These are phyloP conservation scores for Siderastrea siderea DNA, from an alignment of 92 coral and sea anemone genomes.

Conservation along the genomic window DNA sequence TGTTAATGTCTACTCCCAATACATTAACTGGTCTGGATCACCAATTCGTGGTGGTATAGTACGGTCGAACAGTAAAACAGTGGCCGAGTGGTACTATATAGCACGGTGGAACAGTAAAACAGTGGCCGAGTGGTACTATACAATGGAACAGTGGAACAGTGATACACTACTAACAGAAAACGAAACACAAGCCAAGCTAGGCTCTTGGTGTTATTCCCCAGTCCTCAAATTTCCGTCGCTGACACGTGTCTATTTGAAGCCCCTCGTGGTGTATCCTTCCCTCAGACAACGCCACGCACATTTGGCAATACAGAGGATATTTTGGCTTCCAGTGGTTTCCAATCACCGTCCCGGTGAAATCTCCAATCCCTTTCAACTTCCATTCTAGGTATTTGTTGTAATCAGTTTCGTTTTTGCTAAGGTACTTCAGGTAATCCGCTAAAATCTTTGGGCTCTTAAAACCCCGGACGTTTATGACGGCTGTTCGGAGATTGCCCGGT, in stretches of 20 bases:
- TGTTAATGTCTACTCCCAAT: no score
- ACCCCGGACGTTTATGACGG: conserved; percentile 61
- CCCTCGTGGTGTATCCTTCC: conserved; percentile 32
- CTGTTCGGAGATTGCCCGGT: conserved; percentile 15
- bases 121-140: no score
- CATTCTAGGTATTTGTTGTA: conserved; percentile 62
- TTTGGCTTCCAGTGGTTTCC: conserved; percentile 37
- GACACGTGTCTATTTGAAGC: neutral
- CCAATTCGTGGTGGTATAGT: no score
- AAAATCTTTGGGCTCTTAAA: conserved; percentile 53
- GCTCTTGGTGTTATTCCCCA: no score
- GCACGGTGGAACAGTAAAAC: no score
- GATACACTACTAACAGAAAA: no score
- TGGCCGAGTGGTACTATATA: no score
- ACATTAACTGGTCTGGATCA: no score
- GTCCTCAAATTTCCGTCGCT: no score
- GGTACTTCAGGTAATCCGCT: conserved; percentile 53
- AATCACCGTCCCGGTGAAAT: conserved; percentile 41
- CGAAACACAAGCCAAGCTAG: no score
- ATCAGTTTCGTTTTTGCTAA: conserved; percentile 50
- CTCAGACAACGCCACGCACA: conserved; percentile 3
- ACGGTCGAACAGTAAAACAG: no score
- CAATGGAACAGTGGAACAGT: no score
- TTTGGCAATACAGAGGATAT: conserved; percentile 3
- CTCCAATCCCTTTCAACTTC: conserved; percentile 63